Percentiles rank a stretch among this genome's conserved stretches.
Conservation (phyloP, 2,797 vertebrate species). For the Gymnopithys bicolor region DNA sequence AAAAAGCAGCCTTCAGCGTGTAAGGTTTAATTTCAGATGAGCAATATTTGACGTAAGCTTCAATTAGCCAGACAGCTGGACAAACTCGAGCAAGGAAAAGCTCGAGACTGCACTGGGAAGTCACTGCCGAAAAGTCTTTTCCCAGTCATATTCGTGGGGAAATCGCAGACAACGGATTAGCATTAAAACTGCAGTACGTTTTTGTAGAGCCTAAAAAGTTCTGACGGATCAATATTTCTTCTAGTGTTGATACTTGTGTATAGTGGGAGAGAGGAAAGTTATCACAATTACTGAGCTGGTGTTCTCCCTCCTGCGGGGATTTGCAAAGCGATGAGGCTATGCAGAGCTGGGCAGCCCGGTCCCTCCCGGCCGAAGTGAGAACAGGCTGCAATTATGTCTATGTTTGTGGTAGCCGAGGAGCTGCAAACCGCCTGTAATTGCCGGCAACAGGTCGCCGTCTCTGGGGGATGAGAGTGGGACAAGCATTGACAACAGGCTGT, state of each 20-base stretch:
- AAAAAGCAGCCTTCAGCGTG: neutral
- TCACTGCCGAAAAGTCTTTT: neutral
- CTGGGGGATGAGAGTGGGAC: neutral
- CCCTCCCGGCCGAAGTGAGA: neutral
- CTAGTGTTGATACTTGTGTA: neutral
- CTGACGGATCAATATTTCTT: neutral
- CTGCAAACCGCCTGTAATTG: slow-evolving; percentile 34
- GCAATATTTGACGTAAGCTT: neutral
- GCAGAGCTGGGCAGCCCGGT: neutral
- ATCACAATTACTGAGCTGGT: neutral
- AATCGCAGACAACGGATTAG: fast-evolving
- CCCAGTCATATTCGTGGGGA: neutral
- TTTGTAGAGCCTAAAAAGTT: neutral
- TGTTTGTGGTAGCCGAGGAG: neutral
- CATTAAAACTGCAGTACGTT: fast-evolving
- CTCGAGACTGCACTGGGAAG: neutral
- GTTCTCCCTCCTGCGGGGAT: neutral
- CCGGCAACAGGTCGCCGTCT: neutral
- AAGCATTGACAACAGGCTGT: neutral
- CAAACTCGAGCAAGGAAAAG: neutral
- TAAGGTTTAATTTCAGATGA: slow-evolving; percentile 24
- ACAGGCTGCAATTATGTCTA: neutral
- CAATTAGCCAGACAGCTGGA: neutral
- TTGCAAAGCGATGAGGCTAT: neutral
- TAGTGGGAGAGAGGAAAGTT: neutral